Conservation (phyloP, 2,797 vertebrate species). For the Pseudochirops cupreus region DNA sequence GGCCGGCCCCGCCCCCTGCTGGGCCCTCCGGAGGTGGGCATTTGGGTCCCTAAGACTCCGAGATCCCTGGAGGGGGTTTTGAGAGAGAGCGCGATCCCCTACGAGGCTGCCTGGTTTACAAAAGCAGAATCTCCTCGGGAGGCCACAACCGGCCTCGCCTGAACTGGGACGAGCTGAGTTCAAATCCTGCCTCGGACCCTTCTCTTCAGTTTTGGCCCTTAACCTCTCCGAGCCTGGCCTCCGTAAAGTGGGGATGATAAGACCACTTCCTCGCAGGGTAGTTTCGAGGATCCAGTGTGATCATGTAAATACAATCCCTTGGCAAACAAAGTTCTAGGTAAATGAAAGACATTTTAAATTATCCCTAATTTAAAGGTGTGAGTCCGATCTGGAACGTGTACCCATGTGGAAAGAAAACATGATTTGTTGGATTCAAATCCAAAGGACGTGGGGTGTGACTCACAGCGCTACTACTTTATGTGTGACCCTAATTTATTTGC, state of each 20-base stretch:
- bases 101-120: neutral
- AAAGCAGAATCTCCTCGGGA: too few species aligned
- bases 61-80: neutral
- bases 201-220: too few species aligned
- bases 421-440: neutral
- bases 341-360: neutral
- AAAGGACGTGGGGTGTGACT: neutral
- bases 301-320: neutral
- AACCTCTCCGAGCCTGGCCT: fast-evolving
- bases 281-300: neutral
- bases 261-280: neutral
- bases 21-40: neutral
- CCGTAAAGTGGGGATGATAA: neutral
- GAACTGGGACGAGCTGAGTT: neutral
- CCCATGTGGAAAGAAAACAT: neutral
- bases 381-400: neutral
- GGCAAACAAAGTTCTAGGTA: neutral
- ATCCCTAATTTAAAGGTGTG: too few species aligned
- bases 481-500: neutral
- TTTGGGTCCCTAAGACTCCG: neutral
- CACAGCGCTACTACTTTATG: neutral
- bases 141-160: neutral
- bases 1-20: too few species aligned
- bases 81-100: neutral
- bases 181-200: neutral